Evolutionary conservation across 2,797 vertebrate species (phyloP).

Genomic region (Brachyrhaphis roseni): DNA sequence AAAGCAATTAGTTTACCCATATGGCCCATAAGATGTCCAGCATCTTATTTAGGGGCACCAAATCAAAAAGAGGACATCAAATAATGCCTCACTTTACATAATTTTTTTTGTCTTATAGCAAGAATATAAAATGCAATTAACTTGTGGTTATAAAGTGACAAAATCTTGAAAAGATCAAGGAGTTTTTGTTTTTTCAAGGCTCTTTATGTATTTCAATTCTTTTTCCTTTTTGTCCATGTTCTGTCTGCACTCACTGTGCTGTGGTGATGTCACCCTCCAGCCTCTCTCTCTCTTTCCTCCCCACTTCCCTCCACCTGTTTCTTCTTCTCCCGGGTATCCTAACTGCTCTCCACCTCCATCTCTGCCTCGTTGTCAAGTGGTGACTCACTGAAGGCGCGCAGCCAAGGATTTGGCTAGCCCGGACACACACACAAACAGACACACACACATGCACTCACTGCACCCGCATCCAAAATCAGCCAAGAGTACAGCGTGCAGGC

Average conservation of each 20-base stretch:
- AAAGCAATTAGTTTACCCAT: no score
- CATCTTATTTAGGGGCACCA: background rate
- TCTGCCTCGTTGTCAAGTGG: slow-evolving; percentile 65
- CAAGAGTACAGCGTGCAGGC: slow-evolving; percentile 62
- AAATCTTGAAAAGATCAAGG: no score
- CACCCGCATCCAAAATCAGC: slow-evolving; percentile 31
- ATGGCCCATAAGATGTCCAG: no score
- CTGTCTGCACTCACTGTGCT: slow-evolving; percentile 1
- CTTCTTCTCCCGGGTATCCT: slow-evolving; percentile 21
- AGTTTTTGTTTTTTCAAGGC: background rate
- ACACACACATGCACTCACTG: slow-evolving; percentile 19
- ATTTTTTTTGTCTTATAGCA: background rate
- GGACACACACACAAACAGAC: slow-evolving; percentile 37
- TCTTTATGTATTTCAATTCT: background rate
- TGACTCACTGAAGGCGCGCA: slow-evolving; percentile 67
- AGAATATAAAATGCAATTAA: background rate
- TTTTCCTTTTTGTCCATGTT: background rate
- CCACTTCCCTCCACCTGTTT: slow-evolving; percentile 16
- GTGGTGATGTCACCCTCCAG: slow-evolving; percentile 29
- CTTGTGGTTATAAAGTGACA: background rate
- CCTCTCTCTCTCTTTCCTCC: slow-evolving; percentile 11
- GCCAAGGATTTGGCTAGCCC: slow-evolving; percentile 57
- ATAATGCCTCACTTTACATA: background rate
- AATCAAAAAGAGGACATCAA: background rate
- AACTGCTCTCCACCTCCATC: slow-evolving; percentile 38